Evolutionary conservation across 2,888 invertebrate species (phyloP).

Genomic region (Heliconius ethilla): DNA sequence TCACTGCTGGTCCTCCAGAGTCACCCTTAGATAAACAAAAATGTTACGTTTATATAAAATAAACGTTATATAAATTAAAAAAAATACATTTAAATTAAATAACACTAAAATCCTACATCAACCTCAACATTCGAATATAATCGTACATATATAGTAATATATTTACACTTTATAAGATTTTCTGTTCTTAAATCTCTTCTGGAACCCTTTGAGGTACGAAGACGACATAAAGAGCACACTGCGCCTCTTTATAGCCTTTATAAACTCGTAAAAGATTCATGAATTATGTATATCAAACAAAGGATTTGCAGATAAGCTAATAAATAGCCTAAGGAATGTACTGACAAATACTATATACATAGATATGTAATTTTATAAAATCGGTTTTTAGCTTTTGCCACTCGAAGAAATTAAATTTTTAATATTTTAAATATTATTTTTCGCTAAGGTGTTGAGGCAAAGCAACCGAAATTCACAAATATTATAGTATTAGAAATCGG

Average conservation of each 20-base stretch:
- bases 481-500: too few relatives aligned
- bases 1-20: constrained; percentile 53
- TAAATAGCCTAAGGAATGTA: constrained; percentile 20
- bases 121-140: constrained; percentile 52
- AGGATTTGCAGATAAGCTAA: constrained; percentile 26
- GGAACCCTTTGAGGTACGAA: constrained; percentile 24
- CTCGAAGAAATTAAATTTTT: too few relatives aligned
- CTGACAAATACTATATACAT: constrained; percentile 4
- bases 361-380: not conserved
- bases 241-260: constrained; percentile 27
- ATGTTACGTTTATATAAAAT: too few relatives aligned
- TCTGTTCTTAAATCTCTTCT: constrained; percentile 25
- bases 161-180: constrained; percentile 14
- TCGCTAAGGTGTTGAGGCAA: too few relatives aligned
- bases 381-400: not conserved
- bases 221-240: constrained; percentile 28
- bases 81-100: not conserved
- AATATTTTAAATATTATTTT: too few relatives aligned
- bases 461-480: too few relatives aligned
- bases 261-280: constrained; percentile 31
- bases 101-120: constrained; percentile 62
- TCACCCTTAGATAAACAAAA: constrained; percentile 43
- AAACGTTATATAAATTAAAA: not conserved
- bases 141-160: constrained; percentile 11
- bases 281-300: constrained; percentile 27